Percentiles rank a stretch among this genome's conserved stretches.
phyloP scores from a whole-genome alignment of 1,140 invertebrate genomes.

The Drosophila obscura region DNA sequence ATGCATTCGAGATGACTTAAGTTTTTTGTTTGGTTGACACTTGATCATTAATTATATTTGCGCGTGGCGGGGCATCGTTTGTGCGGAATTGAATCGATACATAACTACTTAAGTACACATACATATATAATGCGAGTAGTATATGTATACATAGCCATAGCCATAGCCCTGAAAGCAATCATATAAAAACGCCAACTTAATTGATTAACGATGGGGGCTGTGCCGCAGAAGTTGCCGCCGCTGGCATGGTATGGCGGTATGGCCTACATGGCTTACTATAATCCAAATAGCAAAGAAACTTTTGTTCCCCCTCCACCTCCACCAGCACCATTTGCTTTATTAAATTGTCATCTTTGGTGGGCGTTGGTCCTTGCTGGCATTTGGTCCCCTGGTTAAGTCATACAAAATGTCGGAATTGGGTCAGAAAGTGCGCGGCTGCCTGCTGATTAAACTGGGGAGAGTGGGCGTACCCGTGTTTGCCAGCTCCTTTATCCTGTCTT shows the following conservation, averaged over 20 bases:
- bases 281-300: slow-evolving; percentile 38
- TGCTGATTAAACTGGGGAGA: slow-evolving; percentile 54
- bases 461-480: slow-evolving; percentile 12
- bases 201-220: slow-evolving; percentile 64
- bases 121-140: not conserved
- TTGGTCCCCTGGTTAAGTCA: slow-evolving; percentile 11
- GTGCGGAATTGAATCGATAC: slow-evolving; percentile 44
- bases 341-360: slow-evolving; percentile 65
- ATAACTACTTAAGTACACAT: slow-evolving; percentile 44
- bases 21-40: slow-evolving; percentile 56
- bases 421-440: slow-evolving; percentile 26
- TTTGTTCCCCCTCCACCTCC: slow-evolving; percentile 27
- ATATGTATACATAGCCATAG: slow-evolving; percentile 11
- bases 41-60: slow-evolving; percentile 80
- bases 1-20: slow-evolving; percentile 66
- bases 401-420: slow-evolving; percentile 38
- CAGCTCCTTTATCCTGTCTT: slow-evolving; percentile 2
- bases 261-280: slow-evolving; percentile 21
- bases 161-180: slow-evolving; percentile 36
- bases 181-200: slow-evolving; percentile 64
- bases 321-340: slow-evolving; percentile 71
- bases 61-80: slow-evolving; percentile 52
- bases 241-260: not conserved
- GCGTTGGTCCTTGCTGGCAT: not conserved
- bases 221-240: not conserved